Conservation (phyloP, 2,113 vertebrate species). For the Henicopernis longicauda region DNA sequence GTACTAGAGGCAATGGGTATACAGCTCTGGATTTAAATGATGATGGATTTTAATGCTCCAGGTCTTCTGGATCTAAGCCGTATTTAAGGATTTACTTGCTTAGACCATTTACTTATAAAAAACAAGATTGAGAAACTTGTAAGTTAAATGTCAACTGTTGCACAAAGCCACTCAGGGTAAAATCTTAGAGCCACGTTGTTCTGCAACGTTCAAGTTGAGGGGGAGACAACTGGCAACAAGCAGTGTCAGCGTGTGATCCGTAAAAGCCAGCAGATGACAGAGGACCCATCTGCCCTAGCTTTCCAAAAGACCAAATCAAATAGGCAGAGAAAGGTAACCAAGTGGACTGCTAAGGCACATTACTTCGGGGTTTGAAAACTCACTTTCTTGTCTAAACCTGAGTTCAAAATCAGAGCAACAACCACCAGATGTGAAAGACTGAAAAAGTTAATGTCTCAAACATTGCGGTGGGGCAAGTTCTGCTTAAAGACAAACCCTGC, state of each 20-base stretch:
- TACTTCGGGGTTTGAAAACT: not conserved
- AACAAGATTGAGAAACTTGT: not conserved
- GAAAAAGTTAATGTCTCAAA: too few relatives aligned
- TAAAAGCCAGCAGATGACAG: not conserved
- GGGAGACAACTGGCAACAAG: not conserved
- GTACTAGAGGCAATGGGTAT: not conserved
- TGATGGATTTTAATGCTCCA: not conserved
- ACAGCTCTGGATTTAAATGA: not conserved
- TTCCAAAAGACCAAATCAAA: not conserved
- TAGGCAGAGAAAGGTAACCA: not conserved
- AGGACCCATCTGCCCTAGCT: not conserved
- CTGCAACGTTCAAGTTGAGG: not conserved
- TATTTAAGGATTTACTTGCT: not conserved
- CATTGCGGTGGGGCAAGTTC: too few relatives aligned
- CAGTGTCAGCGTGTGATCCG: not conserved
- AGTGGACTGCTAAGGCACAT: not conserved
- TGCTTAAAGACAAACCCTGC: too few relatives aligned
- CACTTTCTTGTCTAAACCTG: not conserved
- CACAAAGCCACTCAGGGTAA: not conserved
- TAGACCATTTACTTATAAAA: not conserved
- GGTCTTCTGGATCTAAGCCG: not conserved
- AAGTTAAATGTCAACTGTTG: not conserved
- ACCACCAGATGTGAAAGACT: not conserved
- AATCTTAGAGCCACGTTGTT: not conserved
- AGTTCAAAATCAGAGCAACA: not conserved